A percentile compares a stretch with the other conserved stretches of the same genome.
Evolutionary conservation across 2,888 invertebrate species (phyloP).

Genomic region (Hemistola chrysoprasaria): DNA sequence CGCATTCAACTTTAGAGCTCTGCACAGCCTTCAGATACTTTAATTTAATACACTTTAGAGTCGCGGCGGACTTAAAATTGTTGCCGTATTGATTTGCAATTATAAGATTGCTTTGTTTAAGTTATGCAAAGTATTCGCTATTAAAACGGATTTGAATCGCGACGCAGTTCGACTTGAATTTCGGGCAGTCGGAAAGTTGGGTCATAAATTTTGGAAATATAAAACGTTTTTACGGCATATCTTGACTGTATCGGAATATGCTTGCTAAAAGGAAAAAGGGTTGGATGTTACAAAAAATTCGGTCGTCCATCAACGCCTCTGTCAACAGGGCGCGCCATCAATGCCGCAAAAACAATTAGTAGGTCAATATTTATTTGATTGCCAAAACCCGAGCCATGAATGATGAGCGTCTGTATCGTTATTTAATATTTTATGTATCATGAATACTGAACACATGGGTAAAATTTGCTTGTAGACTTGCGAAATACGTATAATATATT

Average conservation of each 20-base stretch:
- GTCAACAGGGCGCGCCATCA: conserved; percentile 70
- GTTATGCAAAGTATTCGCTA: conserved; percentile 57
- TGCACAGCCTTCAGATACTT: conserved; percentile 50
- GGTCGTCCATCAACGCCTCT: conserved; percentile 73
- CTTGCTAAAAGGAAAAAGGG: conserved; percentile 50
- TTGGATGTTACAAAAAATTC: conserved; percentile 59
- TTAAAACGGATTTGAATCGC: conserved; percentile 47
- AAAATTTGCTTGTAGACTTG: too few species aligned
- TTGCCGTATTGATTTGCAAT: conserved; percentile 60
- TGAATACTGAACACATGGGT: conserved; percentile 33
- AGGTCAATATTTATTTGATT: conserved; percentile 79
- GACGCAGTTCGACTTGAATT: conserved; percentile 41
- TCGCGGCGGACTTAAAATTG: conserved; percentile 48
- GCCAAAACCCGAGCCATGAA: conserved; percentile 54
- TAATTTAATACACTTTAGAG: conserved; percentile 47
- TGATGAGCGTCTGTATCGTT: conserved; percentile 51
- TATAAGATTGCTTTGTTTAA: conserved; percentile 55
- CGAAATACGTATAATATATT: too few species aligned
- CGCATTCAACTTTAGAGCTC: conserved; percentile 47
- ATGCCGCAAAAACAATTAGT: conserved; percentile 79
- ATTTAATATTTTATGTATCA: conserved; percentile 33
- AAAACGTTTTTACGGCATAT: conserved; percentile 34
- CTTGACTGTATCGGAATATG: conserved; percentile 50
- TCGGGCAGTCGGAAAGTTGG: conserved; percentile 38
- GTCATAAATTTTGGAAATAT: conserved; percentile 37